Evolutionary conservation across 1,140 invertebrate species (phyloP).

Genomic region (Eriocheir sinensis): DNA sequence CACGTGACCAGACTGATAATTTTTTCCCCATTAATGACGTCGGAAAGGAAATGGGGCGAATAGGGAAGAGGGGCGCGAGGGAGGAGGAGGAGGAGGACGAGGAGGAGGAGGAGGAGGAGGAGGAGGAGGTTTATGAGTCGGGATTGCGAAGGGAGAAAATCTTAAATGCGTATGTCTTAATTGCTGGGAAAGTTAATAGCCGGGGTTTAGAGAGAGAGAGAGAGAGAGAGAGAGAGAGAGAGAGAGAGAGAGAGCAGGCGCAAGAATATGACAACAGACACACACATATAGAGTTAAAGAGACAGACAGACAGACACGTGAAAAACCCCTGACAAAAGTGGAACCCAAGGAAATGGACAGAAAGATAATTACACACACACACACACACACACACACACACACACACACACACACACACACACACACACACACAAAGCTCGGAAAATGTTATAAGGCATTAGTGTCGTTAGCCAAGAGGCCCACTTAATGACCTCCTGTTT

Average conservation of each 20-base stretch:
- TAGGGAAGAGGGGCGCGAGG: background rate
- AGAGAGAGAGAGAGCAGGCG: background rate
- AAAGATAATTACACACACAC: too few relatives aligned
- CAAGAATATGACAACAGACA: background rate
- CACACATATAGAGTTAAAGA: background rate
- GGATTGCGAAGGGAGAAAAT: background rate
- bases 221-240: conserved; percentile 22
- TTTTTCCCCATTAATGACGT: background rate
- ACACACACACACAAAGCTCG: too few relatives aligned
- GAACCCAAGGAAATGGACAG: too few relatives aligned
- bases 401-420: too few relatives aligned
- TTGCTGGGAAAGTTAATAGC: background rate
- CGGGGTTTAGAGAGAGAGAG: background rate
- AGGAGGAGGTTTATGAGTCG: background rate
- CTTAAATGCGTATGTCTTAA: background rate
- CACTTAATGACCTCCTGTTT: too few relatives aligned
- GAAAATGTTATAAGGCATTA: too few relatives aligned
- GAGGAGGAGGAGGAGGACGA: background rate
- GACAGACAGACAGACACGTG: background rate
- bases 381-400: too few relatives aligned
- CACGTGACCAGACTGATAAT: background rate
- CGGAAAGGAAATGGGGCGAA: background rate
- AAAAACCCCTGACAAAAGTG: too few relatives aligned
- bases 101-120: background rate
- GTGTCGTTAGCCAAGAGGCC: too few relatives aligned